These are phyloP conservation scores for Misgurnus mizolepis DNA, from an alignment of 2,113 vertebrate species.

Conservation along the genomic window DNA sequence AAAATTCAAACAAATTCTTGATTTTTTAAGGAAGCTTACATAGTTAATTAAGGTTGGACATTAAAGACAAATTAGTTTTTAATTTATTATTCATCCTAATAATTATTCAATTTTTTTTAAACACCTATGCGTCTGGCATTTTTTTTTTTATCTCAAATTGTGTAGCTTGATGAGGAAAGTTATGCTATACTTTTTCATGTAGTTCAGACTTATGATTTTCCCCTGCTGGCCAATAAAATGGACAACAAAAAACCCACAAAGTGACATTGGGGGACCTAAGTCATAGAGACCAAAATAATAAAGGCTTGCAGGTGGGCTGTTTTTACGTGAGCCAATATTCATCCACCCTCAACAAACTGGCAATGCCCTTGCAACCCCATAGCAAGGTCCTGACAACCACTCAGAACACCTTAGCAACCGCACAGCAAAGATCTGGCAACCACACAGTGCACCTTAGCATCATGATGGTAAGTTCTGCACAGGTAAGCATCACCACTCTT, in stretches of 20 bases:
- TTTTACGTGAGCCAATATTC: background rate
- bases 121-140: too few relatives aligned
- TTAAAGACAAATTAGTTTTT: too few relatives aligned
- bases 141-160: background rate
- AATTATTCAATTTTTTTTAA: too few relatives aligned
- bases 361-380: background rate
- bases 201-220: background rate
- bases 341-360: background rate
- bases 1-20: too few relatives aligned
- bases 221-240: background rate
- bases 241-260: background rate
- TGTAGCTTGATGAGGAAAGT: background rate
- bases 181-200: background rate
- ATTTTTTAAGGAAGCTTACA: too few relatives aligned
- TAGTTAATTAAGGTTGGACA: too few relatives aligned
- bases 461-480: background rate
- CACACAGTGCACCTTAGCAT: background rate
- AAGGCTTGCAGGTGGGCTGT: background rate
- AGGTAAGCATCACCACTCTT: background rate
- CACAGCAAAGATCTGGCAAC: conserved; percentile 1
- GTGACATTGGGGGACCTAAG: too few relatives aligned
- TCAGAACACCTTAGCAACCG: background rate
- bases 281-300: background rate
- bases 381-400: background rate
- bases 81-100: too few relatives aligned